Conservation (phyloP, 2,113 vertebrate species). For the Lates calcarifer region DNA sequence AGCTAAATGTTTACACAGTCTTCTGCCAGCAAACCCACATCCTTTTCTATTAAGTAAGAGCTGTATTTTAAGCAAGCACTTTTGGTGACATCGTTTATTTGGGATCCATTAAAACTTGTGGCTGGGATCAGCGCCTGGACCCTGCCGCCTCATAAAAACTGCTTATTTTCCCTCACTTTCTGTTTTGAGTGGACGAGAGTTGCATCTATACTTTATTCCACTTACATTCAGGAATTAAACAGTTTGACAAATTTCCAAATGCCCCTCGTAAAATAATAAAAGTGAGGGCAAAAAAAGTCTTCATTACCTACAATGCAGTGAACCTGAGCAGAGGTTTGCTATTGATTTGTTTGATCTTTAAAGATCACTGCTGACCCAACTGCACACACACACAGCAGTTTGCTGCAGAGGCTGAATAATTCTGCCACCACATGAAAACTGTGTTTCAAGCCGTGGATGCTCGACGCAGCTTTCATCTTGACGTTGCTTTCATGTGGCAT, state of each 20-base stretch:
- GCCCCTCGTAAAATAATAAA: slow-evolving; percentile 3
- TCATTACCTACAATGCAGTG: slow-evolving; percentile 17
- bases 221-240: slow-evolving; percentile 25
- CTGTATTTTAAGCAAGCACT: slow-evolving; percentile 28
- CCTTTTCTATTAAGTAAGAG: slow-evolving; percentile 14
- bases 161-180: slow-evolving; percentile 1
- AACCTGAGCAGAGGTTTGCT: slow-evolving; percentile 26
- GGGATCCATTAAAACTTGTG: slow-evolving; percentile 22
- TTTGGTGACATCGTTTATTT: slow-evolving; percentile 23
- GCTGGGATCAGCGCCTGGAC: slow-evolving; percentile 19
- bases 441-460: slow-evolving; percentile 25
- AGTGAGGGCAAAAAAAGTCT: neutral
- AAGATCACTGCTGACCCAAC: slow-evolving; percentile 54
- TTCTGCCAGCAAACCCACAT: slow-evolving; percentile 12
- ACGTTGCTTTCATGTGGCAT: slow-evolving; percentile 65
- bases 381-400: slow-evolving; percentile 45
- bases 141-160: slow-evolving; percentile 3
- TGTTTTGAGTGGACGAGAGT: neutral
- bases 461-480: slow-evolving; percentile 64
- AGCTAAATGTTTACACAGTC: slow-evolving; percentile 13
- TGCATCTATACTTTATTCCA: slow-evolving; percentile 23
- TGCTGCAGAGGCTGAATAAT: slow-evolving; percentile 71
- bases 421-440: slow-evolving; percentile 57
- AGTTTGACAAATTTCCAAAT: slow-evolving; percentile 19
- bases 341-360: slow-evolving; percentile 69